Base-by-base conservation (phyloP, 1,140 invertebrate species). In the Aphidius ervi region DNA sequence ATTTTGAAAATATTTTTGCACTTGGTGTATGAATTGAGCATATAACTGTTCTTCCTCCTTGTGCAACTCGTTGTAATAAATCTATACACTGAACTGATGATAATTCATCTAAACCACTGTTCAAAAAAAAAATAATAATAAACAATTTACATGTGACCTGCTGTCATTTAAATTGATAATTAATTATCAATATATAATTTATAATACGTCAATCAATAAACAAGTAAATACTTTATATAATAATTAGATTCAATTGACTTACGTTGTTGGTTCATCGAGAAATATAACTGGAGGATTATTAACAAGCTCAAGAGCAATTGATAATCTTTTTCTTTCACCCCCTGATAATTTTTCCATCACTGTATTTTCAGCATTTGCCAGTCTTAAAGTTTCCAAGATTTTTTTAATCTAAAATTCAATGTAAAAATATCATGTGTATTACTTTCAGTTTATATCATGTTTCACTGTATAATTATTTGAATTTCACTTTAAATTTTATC, bases 251-350 rank as follows among this genome's bases (percentile, higher is more conserved):
- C 1, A 41, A 39, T 40, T 54, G 37, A 55, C 84, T 86, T 79
- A 92, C 90, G 89, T 91, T 3, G 90, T 93, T 1, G 90, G 90
- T 74, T 93, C 90, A 69, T 93, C 90, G 5, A 93, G 74, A 70
- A 93, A 92, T 61, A 93, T 82, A 3, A 98, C 87, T 3, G 94
- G 92, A n/a, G 96, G 96, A 78, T 98, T 97, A 77, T 96, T 95
- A 10, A 98, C 82, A 9, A 98, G 82, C 79, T 98, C 95, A 31
- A 96, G 74, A 6, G 94, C 95, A 43, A 98, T 95, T 1, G 92
- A 93, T 6, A 98, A 78, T 41, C 95, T 82, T 75, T 98, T 98
- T 56, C 85, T 85, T 77, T 98, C 94, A 1, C 96, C 96, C 1
- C 95, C 95, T 0, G 94, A 97, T 3, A 98, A 80, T 52, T 81